Evolutionary conservation across 2,888 invertebrate genomes (phyloP).

Genomic region (Drosophila robusta): DNA sequence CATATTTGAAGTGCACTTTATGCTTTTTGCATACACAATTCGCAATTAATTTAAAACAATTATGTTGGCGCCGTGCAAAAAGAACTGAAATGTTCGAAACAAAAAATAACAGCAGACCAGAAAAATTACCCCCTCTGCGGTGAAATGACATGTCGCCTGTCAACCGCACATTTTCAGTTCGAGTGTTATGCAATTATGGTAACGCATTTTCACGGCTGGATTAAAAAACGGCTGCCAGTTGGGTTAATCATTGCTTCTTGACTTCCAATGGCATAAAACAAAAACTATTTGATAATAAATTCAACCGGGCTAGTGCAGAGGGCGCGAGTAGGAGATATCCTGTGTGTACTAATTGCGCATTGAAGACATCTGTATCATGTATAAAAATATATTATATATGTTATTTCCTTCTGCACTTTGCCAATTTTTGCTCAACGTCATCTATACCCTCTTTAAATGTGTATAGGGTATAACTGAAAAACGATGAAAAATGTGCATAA

Average conservation of each 20-base stretch:
- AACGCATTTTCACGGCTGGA: constrained; percentile 47
- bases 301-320: constrained; percentile 1
- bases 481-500: neutral
- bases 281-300: neutral
- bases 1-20: constrained; percentile 76
- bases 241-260: constrained; percentile 46
- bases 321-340: too few relatives aligned
- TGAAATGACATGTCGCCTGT: constrained; percentile 79
- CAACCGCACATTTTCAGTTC: constrained; percentile 69
- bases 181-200: constrained; percentile 72
- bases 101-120: constrained; percentile 20
- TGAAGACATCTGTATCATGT: too few relatives aligned
- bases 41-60: constrained; percentile 79
- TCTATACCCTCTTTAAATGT: neutral
- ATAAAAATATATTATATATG: too few relatives aligned
- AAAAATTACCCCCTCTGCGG: constrained; percentile 52
- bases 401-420: too few relatives aligned
- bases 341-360: too few relatives aligned
- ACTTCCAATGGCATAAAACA: constrained; percentile 11
- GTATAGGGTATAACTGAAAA: neutral
- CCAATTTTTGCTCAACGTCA: too few relatives aligned
- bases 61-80: constrained; percentile 58
- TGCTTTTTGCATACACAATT: constrained; percentile 77
- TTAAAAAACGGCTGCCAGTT: constrained; percentile 32
- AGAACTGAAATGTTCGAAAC: constrained; percentile 26